Percentiles rank a stretch among this genome's conserved stretches.
Conservation (phyloP, 2,797 vertebrate genomes). For the Sebastes nivosus region DNA sequence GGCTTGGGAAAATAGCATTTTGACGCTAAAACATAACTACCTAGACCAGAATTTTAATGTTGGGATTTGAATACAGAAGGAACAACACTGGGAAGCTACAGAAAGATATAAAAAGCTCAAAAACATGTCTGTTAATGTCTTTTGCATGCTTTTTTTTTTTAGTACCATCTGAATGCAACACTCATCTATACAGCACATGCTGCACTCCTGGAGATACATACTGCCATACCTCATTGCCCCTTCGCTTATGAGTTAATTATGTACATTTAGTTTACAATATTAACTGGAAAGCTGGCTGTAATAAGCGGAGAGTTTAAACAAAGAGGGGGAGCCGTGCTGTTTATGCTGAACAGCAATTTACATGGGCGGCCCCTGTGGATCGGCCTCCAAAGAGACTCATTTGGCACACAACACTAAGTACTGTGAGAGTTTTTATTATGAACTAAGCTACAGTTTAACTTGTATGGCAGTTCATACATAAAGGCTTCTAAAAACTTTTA, state of each 20-base stretch:
- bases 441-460: background rate
- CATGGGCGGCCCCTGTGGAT: background rate
- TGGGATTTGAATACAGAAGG: no score
- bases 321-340: background rate
- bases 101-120: no score
- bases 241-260: background rate
- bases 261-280: background rate
- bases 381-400: background rate
- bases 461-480: background rate
- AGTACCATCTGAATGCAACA: background rate
- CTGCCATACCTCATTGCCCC: background rate
- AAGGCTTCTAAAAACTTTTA: background rate
- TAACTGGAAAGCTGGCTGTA: background rate
- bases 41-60: no score
- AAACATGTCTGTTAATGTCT: background rate
- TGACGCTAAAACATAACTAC: no score
- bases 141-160: background rate
- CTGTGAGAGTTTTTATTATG: background rate
- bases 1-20: no score
- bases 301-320: background rate
- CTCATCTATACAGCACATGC: background rate
- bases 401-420: background rate
- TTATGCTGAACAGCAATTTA: background rate
- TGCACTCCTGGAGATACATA: background rate
- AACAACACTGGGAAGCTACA: no score